Percentiles rank a stretch among this genome's conserved stretches.
phyloP scores from a whole-genome alignment of 2,797 vertebrate species.

The Sebastolobus alascanus region DNA sequence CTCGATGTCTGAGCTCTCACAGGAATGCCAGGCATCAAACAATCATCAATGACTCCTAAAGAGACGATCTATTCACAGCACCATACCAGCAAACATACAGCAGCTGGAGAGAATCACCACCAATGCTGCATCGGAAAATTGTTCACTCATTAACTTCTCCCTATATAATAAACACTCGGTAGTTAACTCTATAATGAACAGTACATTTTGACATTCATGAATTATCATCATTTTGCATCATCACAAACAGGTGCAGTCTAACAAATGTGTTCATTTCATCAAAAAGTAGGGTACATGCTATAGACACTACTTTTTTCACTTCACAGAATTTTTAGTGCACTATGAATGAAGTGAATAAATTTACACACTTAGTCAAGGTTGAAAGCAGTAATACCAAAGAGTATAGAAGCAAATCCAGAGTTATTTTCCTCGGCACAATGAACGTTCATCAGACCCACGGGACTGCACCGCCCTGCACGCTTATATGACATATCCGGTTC shows the following conservation, averaged over 20 bases:
- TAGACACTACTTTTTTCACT: background rate
- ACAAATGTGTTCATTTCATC: background rate
- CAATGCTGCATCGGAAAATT: background rate
- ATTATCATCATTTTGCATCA: background rate
- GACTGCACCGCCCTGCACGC: too few relatives aligned
- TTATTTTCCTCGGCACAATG: too few relatives aligned
- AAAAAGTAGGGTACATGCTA: background rate
- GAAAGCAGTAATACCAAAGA: too few relatives aligned
- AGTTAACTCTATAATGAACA: background rate
- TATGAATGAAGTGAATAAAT: background rate
- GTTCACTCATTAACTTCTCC: background rate
- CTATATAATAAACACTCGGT: background rate
- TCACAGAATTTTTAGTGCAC: background rate
- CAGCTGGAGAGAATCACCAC: background rate
- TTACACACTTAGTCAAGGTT: too few relatives aligned
- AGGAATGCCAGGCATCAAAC: constrained; percentile 12
- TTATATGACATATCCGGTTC: too few relatives aligned
- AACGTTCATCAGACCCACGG: too few relatives aligned
- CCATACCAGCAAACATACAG: background rate
- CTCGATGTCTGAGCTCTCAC: background rate
- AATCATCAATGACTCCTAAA: background rate
- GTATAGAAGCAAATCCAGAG: too few relatives aligned
- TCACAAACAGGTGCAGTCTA: background rate
- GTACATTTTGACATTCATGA: background rate
- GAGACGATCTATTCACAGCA: constrained; percentile 6